Base-by-base conservation (phyloP, 2,113 vertebrate species). In the Poeciliopsis turrubarensis region DNA sequence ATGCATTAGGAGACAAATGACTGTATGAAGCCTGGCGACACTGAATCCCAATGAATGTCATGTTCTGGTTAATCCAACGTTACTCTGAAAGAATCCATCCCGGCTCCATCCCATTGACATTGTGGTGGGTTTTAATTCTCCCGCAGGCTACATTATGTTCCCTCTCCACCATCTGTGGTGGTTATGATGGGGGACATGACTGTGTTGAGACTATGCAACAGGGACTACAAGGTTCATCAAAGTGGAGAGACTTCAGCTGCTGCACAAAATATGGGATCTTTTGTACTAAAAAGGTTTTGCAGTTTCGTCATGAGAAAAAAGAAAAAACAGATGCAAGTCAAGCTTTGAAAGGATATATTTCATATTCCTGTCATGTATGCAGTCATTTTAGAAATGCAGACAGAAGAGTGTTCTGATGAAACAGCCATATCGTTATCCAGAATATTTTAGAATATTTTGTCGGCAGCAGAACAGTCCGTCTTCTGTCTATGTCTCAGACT, bases 131-230 rank as follows among this genome's bases (percentile, higher is more conserved):
- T 57, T 76, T n/a, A 68, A 27, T 27, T 77, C 37, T 65, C 32
- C 73, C 79, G 4, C 19, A 79, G 61, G 63, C 77, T 32, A 65
- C 62, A 73, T 57, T 37, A 60, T 37, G 41, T 64, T 30, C 7
- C 30, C 70, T 65, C 32, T 9, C 31, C 37, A 44, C 81, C 76
- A 77, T 86, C 67, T 84, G 86, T 68, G 79, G 47, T 60, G 34
- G 73, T 61, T 70, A 14, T 25, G 8, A 73, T 19, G 0, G 77
- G 61, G 60, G n/a, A 6, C 72, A 66, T 79, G 65, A 76, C 60
- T 62, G 30, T 51, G 63, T 29, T 41, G 13, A 60, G 66, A 70
- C 77, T 44, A 57, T 74, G 27, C 74, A 51, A 47, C 32, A 62
- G 60, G 31, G 61, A 73, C 67, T 34, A 37, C 41, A 64, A 62